Evolutionary conservation across 1,140 invertebrate species (phyloP).

Genomic region (Caenorhabditis elegans): DNA sequence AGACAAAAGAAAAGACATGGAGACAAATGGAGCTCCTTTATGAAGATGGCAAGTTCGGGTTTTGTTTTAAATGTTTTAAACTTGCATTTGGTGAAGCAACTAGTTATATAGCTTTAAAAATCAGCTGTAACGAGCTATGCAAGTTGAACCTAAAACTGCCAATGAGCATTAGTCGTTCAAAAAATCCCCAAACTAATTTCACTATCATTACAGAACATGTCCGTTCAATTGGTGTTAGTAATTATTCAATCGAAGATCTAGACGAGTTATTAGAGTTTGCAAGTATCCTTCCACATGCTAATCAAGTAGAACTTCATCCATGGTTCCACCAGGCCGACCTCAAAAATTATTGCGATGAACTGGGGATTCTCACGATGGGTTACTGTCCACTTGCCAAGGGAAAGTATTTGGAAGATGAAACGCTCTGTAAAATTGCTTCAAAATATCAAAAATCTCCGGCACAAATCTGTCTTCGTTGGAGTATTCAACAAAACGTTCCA

Average conservation of each 20-base stretch:
- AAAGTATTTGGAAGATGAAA: slow-evolving; percentile 57
- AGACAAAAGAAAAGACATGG: slow-evolving; percentile 67
- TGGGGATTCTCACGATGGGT: slow-evolving; percentile 59
- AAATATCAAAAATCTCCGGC: slow-evolving; percentile 60
- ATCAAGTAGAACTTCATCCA: slow-evolving; percentile 69
- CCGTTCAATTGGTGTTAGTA: slow-evolving; percentile 67
- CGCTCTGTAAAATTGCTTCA: slow-evolving; percentile 57
- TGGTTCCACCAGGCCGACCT: slow-evolving; percentile 67
- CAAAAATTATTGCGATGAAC: slow-evolving; percentile 62
- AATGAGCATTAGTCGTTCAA: no score
- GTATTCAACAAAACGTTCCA: slow-evolving; percentile 66
- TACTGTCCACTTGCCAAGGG: slow-evolving; percentile 69
- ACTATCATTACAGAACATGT: slow-evolving; percentile 50
- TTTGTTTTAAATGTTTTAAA: no score
- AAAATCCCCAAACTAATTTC: no score
- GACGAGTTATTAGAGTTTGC: slow-evolving; percentile 63
- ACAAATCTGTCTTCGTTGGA: slow-evolving; percentile 67
- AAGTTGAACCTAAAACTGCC: no score
- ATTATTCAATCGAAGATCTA: slow-evolving; percentile 67
- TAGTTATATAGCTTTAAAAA: neutral
- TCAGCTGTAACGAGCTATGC: no score
- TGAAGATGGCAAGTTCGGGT: slow-evolving; percentile 63
- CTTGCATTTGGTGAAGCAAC: no score
- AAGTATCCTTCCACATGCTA: slow-evolving; percentile 67
- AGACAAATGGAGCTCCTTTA: slow-evolving; percentile 65